Base-by-base conservation (phyloP, 2,888 invertebrate species). In the Ethmia dodecea region DNA sequence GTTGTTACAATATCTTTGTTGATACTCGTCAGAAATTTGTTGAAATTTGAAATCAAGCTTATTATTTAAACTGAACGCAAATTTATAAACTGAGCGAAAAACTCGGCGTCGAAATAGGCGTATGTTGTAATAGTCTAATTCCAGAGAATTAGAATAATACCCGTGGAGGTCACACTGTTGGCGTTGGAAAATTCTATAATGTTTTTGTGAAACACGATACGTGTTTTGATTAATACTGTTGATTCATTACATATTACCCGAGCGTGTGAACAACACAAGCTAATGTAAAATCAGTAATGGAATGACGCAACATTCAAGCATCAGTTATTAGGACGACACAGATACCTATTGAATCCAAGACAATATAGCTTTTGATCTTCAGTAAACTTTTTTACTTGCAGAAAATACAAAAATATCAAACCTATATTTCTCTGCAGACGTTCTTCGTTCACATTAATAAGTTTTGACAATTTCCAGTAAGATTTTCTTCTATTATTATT, bases 121-220 rank as follows among this genome's bases (percentile, higher is more conserved):
- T 58, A 63, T 78, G 74, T 64, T 70, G 79, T 73, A 79, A 78
- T 73, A 53, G 53, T 70, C 74, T 78, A 78, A 77, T 71, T 77
- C 64, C 60, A 74, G 76, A 68, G 68, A 70, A 71, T 73, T 70
- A 62, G 62, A 69, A 71, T 73, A 63, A 67, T 65, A 55, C 42
- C 33, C 35, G 45, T 45, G 43, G 36, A 52, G 35, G 32, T 31
- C 42, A 45, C 40, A 36, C 35, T 14, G 26, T 39, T 39, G 39
- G 63, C 59, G 43, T 38, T 40, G 47, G 43, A 48, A 47, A 32
- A 40, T 38, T 51, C 49, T 46, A 50, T 55, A 59, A 49, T 55
- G 53, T 45, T 49, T 50, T 49, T 49, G 46, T 54, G 67, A 53
- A 66, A 67, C 40, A 16, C 24, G 48, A 67, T 40, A 55, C 50